Evolutionary conservation across 2,797 vertebrate species (phyloP).

Genomic region (Hydrophis major): DNA sequence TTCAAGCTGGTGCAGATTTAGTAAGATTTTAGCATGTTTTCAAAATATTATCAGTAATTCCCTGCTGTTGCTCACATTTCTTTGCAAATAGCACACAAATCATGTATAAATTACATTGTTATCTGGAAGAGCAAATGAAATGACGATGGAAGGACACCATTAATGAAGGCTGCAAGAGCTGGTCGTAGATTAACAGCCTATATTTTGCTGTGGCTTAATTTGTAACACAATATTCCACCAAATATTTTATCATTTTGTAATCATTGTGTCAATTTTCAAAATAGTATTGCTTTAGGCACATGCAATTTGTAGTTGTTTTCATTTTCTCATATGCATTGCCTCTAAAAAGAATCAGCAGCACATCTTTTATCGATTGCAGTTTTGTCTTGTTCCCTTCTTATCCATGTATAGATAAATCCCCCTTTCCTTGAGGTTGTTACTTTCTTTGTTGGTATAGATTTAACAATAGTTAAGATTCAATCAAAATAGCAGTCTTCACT

Average conservation of each 20-base stretch:
- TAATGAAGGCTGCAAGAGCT: too few species aligned
- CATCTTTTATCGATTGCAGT: not conserved
- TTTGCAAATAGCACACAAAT: not conserved
- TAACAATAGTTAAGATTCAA: not conserved
- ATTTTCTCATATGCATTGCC: not conserved
- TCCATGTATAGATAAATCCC: not conserved
- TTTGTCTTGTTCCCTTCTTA: not conserved
- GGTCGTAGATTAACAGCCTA: not conserved
- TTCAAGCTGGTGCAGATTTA: constrained; percentile 96
- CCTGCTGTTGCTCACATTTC: not conserved
- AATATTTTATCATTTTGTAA: not conserved
- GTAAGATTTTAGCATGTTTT: constrained; percentile 68
- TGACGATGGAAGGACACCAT: not conserved
- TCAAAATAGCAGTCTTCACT: not conserved
- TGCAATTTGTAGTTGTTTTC: not conserved
- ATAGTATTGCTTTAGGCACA: not conserved
- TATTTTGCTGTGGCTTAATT: not conserved
- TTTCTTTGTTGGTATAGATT: not conserved
- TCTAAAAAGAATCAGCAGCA: not conserved
- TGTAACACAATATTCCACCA: not conserved
- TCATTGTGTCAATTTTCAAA: not conserved
- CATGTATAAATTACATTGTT: not conserved
- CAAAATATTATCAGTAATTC: not conserved
- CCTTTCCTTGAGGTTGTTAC: not conserved
- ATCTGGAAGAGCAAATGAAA: not conserved